phyloP scores from a whole-genome alignment of 2,888 invertebrate species.

The Cyclophora albipunctata region DNA sequence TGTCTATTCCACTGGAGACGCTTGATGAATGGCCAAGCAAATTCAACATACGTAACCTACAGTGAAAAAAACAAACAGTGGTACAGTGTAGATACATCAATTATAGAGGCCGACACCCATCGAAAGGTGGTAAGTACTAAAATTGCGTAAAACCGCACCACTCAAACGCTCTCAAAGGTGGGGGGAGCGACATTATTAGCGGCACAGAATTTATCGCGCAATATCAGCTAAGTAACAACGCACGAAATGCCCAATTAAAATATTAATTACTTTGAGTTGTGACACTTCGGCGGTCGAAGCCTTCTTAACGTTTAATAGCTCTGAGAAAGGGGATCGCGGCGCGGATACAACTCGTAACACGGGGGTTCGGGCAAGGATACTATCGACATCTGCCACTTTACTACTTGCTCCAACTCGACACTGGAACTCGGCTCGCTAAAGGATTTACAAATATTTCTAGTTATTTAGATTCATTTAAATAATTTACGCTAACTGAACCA shows the following conservation, averaged over 20 bases:
- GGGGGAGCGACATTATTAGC: constrained; percentile 55
- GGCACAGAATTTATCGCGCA: constrained; percentile 64
- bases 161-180: constrained; percentile 35
- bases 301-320: constrained; percentile 40
- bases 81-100: constrained; percentile 10
- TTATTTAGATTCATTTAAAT: too few species aligned
- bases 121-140: constrained; percentile 26
- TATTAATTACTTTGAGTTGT: constrained; percentile 72
- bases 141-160: constrained; percentile 35
- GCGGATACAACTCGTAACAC: constrained; percentile 16
- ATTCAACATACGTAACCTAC: too few species aligned
- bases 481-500: too few species aligned
- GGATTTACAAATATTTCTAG: too few species aligned
- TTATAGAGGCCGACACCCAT: constrained; percentile 20
- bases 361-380: too few species aligned
- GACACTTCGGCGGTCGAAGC: constrained; percentile 51
- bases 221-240: constrained; percentile 69
- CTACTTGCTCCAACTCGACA: too few species aligned
- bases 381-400: too few species aligned
- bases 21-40: too few species aligned
- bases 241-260: constrained; percentile 73
- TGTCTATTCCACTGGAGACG: too few species aligned
- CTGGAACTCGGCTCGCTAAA: too few species aligned
- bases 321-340: constrained; percentile 21
- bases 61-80: too few species aligned